Percentiles rank a stretch among this genome's conserved stretches.
Evolutionary conservation across 2,113 vertebrate species (phyloP).

Genomic region (Entomyzon cyanotis): DNA sequence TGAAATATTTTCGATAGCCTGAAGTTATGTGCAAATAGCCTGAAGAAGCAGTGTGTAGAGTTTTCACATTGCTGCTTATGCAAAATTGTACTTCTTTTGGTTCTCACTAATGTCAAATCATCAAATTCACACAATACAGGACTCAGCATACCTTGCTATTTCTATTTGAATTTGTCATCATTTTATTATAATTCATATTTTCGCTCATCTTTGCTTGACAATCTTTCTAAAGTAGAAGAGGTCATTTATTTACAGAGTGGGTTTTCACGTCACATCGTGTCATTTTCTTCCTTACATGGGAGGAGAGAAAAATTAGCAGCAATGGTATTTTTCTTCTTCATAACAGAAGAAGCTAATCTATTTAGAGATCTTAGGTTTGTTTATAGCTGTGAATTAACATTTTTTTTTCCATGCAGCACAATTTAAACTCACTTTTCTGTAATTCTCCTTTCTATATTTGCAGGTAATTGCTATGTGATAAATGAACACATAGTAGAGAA

Average conservation of each 20-base stretch:
- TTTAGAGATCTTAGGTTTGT: not conserved
- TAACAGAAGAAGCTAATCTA: not conserved
- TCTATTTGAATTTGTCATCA: not conserved
- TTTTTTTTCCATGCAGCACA: not conserved
- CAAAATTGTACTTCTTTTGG: not conserved
- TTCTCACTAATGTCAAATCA: not conserved
- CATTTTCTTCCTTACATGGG: not conserved
- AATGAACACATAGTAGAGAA: not conserved
- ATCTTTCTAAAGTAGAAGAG: not conserved
- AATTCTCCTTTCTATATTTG: not conserved
- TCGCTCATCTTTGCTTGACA: not conserved
- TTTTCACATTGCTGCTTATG: not conserved
- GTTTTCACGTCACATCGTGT: not conserved
- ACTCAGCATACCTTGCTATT: not conserved
- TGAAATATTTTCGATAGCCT: not conserved
- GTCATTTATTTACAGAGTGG: not conserved
- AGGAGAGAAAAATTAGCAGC: not conserved
- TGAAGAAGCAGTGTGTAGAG: not conserved
- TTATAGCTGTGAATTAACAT: not conserved
- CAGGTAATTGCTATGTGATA: conserved; percentile 25
- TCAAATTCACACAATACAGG: not conserved
- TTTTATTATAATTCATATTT: not conserved
- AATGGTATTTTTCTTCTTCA: not conserved
- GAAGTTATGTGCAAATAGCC: not conserved
- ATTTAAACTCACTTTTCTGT: conserved; percentile 21